These are phyloP conservation scores for Dicyrtoma fusca DNA, from an alignment of 2,888 invertebrate species.

Conservation along the genomic window DNA sequence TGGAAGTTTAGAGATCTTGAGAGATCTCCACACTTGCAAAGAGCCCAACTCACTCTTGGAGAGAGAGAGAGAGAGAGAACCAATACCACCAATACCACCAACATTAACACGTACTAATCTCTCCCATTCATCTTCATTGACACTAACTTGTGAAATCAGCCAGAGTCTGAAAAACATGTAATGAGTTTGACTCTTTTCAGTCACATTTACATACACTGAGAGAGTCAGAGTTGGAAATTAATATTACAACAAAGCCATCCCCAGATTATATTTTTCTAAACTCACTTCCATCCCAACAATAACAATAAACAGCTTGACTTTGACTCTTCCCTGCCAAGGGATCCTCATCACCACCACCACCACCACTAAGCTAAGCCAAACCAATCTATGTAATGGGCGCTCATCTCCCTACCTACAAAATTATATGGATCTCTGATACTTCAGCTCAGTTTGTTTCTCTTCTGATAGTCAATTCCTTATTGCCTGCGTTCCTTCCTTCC, in stretches of 20 bases:
- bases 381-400: not conserved
- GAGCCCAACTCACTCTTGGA: no score
- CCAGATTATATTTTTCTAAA: constrained; percentile 13
- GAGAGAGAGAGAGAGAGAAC: constrained; percentile 9
- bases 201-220: not conserved
- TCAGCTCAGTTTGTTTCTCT: no score
- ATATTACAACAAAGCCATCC: constrained; percentile 3
- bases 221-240: not conserved
- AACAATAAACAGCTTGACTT: no score
- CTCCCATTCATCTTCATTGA: constrained; percentile 57
- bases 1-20: not conserved
- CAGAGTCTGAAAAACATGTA: not conserved
- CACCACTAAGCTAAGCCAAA: no score
- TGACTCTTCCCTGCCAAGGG: no score
- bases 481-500: not conserved
- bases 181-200: constrained; percentile 12
- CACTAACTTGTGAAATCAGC: constrained; percentile 55
- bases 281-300: not conserved
- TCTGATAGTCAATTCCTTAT: no score
- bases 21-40: no score
- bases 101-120: constrained; percentile 57
- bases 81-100: constrained; percentile 27
- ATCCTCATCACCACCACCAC: no score
- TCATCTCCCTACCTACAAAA: not conserved
- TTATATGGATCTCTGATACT: no score